Evolutionary conservation across 2,113 vertebrate species (phyloP).

Genomic region (Hyla sarda): DNA sequence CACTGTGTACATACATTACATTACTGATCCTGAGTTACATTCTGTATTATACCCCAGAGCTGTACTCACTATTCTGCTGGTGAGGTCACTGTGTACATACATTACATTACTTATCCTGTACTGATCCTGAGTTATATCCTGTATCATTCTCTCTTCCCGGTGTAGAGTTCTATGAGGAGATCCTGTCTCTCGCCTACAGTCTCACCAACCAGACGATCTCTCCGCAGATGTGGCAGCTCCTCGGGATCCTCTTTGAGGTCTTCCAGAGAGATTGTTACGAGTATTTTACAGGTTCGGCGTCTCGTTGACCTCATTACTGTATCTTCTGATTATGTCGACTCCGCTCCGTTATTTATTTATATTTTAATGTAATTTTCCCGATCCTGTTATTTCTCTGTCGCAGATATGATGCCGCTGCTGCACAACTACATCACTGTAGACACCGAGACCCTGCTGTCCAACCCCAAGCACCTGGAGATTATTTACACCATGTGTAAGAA

Average conservation of each 20-base stretch:
- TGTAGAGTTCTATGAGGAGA: constrained; percentile 97
- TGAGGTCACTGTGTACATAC: constrained; percentile 70
- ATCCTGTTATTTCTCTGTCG: constrained; percentile 44
- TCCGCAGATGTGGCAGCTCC: constrained; percentile 97
- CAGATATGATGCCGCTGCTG: constrained; percentile 99
- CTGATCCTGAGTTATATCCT: no score
- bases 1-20: no score
- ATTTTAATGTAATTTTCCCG: no score
- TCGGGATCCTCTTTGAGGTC: constrained; percentile 95
- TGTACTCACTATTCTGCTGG: constrained; percentile 59
- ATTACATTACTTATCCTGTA: no score
- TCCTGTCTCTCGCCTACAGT: constrained; percentile 96
- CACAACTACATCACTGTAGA: constrained; percentile 98
- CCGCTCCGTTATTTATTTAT: no score
- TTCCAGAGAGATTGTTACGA: constrained; percentile 99
- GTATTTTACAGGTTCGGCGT: constrained; percentile 80
- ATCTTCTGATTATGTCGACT: no score
- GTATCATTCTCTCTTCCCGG: background rate
- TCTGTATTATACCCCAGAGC: background rate
- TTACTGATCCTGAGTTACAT: background rate
- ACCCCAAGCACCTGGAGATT: constrained; percentile 98
- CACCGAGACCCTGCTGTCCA: constrained; percentile 93
- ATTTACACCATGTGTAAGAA: constrained; percentile 99
- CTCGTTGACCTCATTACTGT: background rate
- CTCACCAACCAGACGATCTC: constrained; percentile 98